Base-by-base conservation (phyloP, 2,888 invertebrate genomes). In the Lasioglossum pauxillum region DNA sequence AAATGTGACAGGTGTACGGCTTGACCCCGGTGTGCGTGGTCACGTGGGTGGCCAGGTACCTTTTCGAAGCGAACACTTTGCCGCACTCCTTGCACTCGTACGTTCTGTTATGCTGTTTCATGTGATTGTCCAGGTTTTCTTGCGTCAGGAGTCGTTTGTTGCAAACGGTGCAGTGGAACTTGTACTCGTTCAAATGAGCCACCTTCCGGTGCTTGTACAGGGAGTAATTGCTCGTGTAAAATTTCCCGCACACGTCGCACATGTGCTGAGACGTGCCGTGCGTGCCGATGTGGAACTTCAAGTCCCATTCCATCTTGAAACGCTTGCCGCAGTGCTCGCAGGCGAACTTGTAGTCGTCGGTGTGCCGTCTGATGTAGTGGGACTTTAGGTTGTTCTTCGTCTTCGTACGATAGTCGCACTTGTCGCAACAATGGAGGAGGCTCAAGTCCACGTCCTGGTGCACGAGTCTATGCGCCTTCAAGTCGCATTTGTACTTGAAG, bases 221-320 rank as follows among this genome's bases (percentile, higher is more conserved):
- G 0, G 93, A 93, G 57, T 94, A 92, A 53, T 92, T 91, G 80
- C 91, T 94, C 8, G 87, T 91, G 75, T 94, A 94, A 82, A 94
- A 94, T 19, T 91, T 91, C 0, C 94, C 94, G 46, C 94, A 94
- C 3, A 93, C 89, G 75, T 94, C 93, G 85, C 94, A 94, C 93
- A 94, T 94, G 64, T 92, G 92, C 60, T 91, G 91, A 0, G 90
- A 92, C 8, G 64, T 85, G 19, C 90, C 85, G 80, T 94, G 94
- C 0, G 92, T 93, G 0, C 91, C 90, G n/a, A 93, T 64, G 75
- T 94, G 94, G 73, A 93, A 93, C 79, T 94, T 94, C 0, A 94
- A 78, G 69, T 95, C 93, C 92, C 92, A 92, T 67, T 93, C 92
- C 89, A 94, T 91, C 75, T 93, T 94, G 78, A 94, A 94, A 16